Base-by-base conservation (phyloP, 2,113 vertebrate species). In the Strix aluco region DNA sequence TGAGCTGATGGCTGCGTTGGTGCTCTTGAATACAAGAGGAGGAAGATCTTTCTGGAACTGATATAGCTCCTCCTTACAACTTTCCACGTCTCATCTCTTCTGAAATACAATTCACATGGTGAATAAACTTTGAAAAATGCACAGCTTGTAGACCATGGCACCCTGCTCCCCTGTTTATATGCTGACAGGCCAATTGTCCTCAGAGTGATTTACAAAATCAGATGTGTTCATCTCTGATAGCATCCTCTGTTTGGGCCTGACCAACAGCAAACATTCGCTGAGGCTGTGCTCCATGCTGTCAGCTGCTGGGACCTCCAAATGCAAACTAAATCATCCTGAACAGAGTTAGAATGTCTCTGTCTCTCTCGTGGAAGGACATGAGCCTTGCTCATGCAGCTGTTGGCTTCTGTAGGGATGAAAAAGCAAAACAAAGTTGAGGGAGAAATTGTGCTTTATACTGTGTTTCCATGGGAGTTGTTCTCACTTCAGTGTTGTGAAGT, bases 231-330 rank as follows among this genome's bases (percentile, higher is more conserved):
- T 52, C 36, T 54, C 29, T 46, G 54, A 32, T 17, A 40, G 11
- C 5, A 7, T 54, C 15, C 30, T 69, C 47, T 81, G 51, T 23
- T 75, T 0, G 3, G 18, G 13, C 29, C 20, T 79, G n/a, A 30
- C 15, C 22, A n/a, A 25, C 6, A 52, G 15, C n/a, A 36, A 44
- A 21, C 8, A 5, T 69, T 29, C 14, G 3, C 14, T 8, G 8
- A 2, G 27, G n/a, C 23, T 1, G 1, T 6, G 11, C 5, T 73
- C 15, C 2, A 1, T 44, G 15, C 32, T 66, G 11, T 46, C 1
- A 2, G 25, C 30, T 42, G 3, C 52, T 83, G 52, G 58, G 25
- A 42, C 25, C 26, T 57, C 47, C 19, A 32, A 58, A 30, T 30
- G 25, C 13, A 47, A 61, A 42, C 10, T 15, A n/a, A 65, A 69